Evolutionary conservation across 2,113 vertebrate genomes (phyloP).

Genomic region (Ellobius talpinus): DNA sequence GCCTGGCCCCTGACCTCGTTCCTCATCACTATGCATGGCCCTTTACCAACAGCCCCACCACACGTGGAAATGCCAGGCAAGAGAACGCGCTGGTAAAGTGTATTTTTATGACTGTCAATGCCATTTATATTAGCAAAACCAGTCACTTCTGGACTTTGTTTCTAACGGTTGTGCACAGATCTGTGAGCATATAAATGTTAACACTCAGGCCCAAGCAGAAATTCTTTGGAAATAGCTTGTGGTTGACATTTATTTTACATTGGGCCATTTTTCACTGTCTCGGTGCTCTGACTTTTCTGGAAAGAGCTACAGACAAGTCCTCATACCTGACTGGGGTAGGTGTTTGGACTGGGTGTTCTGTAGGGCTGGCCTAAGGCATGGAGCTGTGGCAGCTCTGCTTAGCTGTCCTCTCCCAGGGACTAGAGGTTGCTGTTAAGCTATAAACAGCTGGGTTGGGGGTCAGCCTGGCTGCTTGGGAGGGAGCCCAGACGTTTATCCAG

Average conservation of each 20-base stretch:
- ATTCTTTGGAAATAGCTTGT: not conserved
- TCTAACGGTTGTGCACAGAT: not conserved
- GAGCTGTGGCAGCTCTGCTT: not conserved
- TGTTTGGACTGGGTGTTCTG: not conserved
- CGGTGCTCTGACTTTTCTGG: not conserved
- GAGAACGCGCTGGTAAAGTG: conserved; percentile 84
- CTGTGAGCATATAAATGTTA: not conserved
- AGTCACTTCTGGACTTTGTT: not conserved
- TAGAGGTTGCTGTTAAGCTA: not conserved
- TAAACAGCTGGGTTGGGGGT: accelerated
- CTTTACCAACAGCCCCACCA: conserved; percentile 32
- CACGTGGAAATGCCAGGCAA: conserved; percentile 76
- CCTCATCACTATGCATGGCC: not conserved
- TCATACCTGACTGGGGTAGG: accelerated
- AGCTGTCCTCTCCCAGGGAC: not conserved
- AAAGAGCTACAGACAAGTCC: not conserved
- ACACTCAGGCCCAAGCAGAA: not conserved
- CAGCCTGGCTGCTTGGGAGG: not conserved
- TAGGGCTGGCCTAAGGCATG: not conserved
- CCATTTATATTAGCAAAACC: not conserved
- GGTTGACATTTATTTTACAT: not conserved
- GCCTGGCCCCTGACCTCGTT: not conserved
- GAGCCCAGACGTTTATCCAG: not conserved
- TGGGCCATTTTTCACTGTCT: not conserved
- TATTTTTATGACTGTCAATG: conserved; percentile 85